Conservation (phyloP, 2,113 vertebrate species). For the Cyanoderma ruficeps region DNA sequence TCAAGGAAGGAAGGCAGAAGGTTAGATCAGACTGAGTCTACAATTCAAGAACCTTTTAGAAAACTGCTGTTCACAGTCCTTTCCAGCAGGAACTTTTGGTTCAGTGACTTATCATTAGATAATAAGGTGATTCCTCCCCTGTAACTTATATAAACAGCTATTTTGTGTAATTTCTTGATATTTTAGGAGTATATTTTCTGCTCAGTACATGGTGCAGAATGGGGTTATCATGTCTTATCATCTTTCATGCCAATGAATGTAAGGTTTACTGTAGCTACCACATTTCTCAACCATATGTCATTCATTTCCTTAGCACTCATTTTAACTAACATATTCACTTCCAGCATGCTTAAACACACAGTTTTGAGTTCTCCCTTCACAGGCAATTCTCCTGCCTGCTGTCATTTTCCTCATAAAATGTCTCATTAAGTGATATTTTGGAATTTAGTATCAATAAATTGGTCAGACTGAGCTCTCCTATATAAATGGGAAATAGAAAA, state of each 20-base stretch:
- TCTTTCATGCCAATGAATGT: background rate
- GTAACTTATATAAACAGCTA: background rate
- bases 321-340: background rate
- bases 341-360: background rate
- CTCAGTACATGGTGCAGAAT: background rate
- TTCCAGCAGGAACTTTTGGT: background rate
- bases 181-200: background rate
- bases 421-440: background rate
- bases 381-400: background rate
- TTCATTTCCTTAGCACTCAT: background rate
- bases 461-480: background rate
- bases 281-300: background rate
- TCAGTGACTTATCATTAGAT: background rate
- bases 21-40: background rate
- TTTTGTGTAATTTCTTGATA: background rate
- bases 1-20: background rate
- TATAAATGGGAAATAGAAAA: background rate
- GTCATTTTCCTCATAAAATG: background rate
- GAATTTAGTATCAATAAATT: background rate
- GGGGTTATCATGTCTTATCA: background rate
- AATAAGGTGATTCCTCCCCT: background rate
- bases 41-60: background rate
- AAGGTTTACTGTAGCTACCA: background rate
- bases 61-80: background rate
- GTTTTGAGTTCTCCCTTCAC: background rate